Evolutionary conservation across 2,888 invertebrate genomes (phyloP).

Genomic region (Phalangium opilio): DNA sequence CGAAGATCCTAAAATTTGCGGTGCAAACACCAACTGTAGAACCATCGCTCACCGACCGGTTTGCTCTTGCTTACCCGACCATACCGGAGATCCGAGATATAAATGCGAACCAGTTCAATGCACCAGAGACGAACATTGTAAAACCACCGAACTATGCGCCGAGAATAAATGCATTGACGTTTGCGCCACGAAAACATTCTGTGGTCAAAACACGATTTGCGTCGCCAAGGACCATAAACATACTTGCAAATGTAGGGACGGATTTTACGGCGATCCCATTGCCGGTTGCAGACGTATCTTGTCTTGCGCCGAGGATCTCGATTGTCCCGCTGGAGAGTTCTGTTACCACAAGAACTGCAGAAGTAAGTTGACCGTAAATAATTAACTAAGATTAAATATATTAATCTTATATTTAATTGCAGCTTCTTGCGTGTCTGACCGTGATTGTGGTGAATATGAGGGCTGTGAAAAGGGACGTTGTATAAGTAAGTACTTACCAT

Average conservation of each 20-base stretch:
- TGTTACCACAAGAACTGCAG: slow-evolving; percentile 47
- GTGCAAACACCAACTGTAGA: slow-evolving; percentile 19
- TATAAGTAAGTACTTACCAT: slow-evolving; percentile 44
- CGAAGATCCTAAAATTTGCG: slow-evolving; percentile 16
- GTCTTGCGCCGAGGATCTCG: slow-evolving; percentile 60
- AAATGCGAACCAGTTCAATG: slow-evolving; percentile 16
- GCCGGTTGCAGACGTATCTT: slow-evolving; percentile 43
- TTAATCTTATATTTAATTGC: not conserved
- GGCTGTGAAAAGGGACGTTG: slow-evolving; percentile 60
- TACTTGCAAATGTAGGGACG: slow-evolving; percentile 49
- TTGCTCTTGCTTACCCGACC: slow-evolving; percentile 52
- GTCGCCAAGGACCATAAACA: slow-evolving; percentile 38
- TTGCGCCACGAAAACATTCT: slow-evolving; percentile 5
- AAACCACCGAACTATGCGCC: slow-evolving; percentile 17
- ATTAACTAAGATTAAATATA: not conserved
- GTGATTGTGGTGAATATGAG: slow-evolving; percentile 64
- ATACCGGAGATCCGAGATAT: slow-evolving; percentile 49
- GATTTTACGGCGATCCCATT: slow-evolving; percentile 54
- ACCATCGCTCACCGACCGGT: slow-evolving; percentile 19
- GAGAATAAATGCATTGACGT: slow-evolving; percentile 18
- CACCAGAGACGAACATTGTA: slow-evolving; percentile 16
- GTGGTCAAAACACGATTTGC: slow-evolving; percentile 48
- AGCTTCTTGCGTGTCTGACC: slow-evolving; percentile 54
- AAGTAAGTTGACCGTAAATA: slow-evolving; percentile 17
- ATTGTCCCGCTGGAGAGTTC: slow-evolving; percentile 64